Conservation (phyloP, 1,140 invertebrate species). For the Ericerus pela region DNA sequence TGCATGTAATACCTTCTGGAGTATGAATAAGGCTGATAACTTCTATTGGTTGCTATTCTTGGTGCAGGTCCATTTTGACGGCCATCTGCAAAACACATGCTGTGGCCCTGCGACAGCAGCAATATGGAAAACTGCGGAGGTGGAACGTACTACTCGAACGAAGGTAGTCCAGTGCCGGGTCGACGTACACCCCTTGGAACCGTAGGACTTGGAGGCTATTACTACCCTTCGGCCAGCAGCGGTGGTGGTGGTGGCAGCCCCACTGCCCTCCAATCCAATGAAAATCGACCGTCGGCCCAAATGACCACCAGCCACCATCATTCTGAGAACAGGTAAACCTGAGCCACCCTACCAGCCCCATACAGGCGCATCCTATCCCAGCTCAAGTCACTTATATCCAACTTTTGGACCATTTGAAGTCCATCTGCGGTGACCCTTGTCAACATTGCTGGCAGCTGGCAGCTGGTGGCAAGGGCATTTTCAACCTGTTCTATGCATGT, state of each 20-base stretch:
- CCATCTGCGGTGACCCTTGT: no score
- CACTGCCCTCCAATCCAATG: slow-evolving; percentile 53
- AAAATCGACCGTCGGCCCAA: slow-evolving; percentile 51
- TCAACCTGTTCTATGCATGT: no score
- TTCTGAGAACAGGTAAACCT: slow-evolving; percentile 14
- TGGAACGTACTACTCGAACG: slow-evolving; percentile 33
- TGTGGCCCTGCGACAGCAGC: neutral
- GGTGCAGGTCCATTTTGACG: no score
- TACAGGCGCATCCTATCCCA: no score
- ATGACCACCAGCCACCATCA: slow-evolving; percentile 9
- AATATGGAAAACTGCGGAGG: slow-evolving; percentile 8
- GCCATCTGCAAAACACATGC: neutral
- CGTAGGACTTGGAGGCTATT: slow-evolving; percentile 66
- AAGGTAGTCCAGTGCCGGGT: slow-evolving; percentile 46
- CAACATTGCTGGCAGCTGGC: no score
- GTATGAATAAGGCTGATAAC: no score
- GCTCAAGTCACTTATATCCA: no score
- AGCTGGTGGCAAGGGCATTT: no score
- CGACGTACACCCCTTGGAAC: slow-evolving; percentile 60
- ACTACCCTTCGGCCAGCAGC: slow-evolving; percentile 41
- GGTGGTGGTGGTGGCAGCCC: no score
- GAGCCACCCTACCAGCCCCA: neutral
- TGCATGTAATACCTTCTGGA: no score
- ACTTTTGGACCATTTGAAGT: no score
- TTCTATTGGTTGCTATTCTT: no score